Percentiles rank a stretch among this genome's conserved stretches.
Evolutionary conservation across 2,888 invertebrate species (phyloP).

Genomic region (Germaria angustata): DNA sequence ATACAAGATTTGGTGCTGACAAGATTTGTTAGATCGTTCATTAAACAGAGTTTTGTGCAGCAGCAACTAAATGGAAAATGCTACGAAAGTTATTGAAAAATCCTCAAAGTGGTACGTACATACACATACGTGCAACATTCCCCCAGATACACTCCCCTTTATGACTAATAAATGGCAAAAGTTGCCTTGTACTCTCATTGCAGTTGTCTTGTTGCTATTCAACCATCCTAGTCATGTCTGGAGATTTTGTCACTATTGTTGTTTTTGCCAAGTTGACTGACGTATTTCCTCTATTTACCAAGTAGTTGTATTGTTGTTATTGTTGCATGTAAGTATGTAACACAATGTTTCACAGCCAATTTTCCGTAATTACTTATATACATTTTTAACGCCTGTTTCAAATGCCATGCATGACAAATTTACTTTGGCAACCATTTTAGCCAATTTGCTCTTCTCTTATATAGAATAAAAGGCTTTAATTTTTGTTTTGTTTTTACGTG

Average conservation of each 20-base stretch:
- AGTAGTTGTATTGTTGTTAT: not conserved
- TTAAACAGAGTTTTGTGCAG: not conserved
- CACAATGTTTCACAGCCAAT: conserved; percentile 49
- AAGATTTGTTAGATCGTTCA: not conserved
- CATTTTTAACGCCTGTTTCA: conserved; percentile 52
- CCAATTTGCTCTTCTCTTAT: not conserved
- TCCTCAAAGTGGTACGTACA: not conserved
- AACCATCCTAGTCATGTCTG: conserved; percentile 26
- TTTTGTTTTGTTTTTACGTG: too few species aligned
- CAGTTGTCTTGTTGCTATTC: not conserved
- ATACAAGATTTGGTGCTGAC: conserved; percentile 17
- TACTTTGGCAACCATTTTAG: conserved; percentile 6
- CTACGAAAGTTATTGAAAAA: conserved; percentile 3
- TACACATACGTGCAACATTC: too few species aligned
- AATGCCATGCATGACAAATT: conserved; percentile 62
- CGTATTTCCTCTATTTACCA: conserved; percentile 43
- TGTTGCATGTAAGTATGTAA: conserved; percentile 36
- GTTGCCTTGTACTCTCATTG: not conserved
- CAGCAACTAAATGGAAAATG: conserved; percentile 3
- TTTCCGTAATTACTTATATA: conserved; percentile 50
- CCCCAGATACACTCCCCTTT: not conserved
- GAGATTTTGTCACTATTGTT: not conserved
- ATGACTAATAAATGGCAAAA: not conserved
- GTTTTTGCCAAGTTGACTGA: conserved; percentile 45
- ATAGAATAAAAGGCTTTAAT: not conserved